Conservation (phyloP, 2,888 invertebrate species). For the Cloeon dipterum region DNA sequence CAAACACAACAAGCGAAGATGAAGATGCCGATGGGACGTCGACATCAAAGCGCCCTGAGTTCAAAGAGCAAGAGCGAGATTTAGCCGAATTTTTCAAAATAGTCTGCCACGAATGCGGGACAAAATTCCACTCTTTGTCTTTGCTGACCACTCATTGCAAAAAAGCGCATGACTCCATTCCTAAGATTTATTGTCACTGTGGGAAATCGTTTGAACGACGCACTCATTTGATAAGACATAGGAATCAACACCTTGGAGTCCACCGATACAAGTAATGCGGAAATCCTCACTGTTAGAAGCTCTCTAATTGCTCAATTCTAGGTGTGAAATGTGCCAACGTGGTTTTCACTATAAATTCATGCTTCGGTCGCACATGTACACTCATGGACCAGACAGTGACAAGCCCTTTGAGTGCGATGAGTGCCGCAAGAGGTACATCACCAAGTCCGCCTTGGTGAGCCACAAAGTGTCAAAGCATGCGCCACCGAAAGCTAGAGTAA, state of each 20-base stretch:
- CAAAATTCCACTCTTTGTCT: neutral
- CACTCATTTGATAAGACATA: neutral
- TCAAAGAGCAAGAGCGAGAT: neutral
- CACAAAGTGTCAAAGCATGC: constrained; percentile 33
- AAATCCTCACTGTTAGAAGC: neutral
- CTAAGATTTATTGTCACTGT: neutral
- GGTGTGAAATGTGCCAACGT: constrained; percentile 5
- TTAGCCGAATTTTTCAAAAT: constrained; percentile 1
- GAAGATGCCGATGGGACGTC: neutral
- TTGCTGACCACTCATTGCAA: neutral
- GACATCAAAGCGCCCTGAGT: neutral
- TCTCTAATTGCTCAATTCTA: neutral
- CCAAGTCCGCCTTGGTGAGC: constrained; percentile 33
- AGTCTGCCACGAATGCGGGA: neutral
- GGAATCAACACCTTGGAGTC: constrained; percentile 1
- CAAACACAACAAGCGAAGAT: neutral
- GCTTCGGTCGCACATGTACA: constrained; percentile 4
- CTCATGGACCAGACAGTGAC: constrained; percentile 4
- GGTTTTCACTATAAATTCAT: constrained; percentile 5
- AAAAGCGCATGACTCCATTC: neutral
- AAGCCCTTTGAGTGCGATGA: constrained; percentile 28
- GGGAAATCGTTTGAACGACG: neutral
- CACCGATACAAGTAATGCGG: neutral
- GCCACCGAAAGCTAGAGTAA: constrained; percentile 14
- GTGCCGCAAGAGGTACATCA: constrained; percentile 28